Conservation (phyloP, 2,797 vertebrate species). For the Zalophus californianus region DNA sequence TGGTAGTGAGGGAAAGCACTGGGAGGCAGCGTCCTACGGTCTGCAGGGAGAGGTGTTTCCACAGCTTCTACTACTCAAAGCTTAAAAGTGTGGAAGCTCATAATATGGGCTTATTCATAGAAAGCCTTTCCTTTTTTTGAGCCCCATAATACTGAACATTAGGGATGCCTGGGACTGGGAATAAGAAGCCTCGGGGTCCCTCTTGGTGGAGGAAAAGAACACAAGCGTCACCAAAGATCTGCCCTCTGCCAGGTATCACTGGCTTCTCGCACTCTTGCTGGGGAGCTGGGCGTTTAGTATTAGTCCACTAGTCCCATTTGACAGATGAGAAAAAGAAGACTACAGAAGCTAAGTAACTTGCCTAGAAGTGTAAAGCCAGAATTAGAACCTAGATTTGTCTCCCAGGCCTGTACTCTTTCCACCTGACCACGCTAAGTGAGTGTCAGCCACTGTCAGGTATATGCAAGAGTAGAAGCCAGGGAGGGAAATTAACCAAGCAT, state of each 20-base stretch:
- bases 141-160: neutral
- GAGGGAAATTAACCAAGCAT: neutral
- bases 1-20: accelerated
- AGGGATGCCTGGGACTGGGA: neutral
- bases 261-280: neutral
- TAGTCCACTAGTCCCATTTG: no score
- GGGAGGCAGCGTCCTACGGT: neutral
- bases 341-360: neutral
- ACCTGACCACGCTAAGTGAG: neutral
- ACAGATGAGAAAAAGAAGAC: neutral
- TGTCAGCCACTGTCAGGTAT: neutral
- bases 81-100: neutral
- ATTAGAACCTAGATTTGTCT: neutral
- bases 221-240: neutral
- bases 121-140: neutral
- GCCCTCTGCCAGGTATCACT: neutral
- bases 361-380: neutral
- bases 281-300: neutral
- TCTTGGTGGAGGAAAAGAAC: neutral
- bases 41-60: neutral
- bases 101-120: neutral
- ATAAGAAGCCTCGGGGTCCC: neutral
- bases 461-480: neutral
- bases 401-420: neutral
- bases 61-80: no score